Conservation (phyloP, 1,140 invertebrate species). For the Scaptodrosophila lebanonensis region DNA sequence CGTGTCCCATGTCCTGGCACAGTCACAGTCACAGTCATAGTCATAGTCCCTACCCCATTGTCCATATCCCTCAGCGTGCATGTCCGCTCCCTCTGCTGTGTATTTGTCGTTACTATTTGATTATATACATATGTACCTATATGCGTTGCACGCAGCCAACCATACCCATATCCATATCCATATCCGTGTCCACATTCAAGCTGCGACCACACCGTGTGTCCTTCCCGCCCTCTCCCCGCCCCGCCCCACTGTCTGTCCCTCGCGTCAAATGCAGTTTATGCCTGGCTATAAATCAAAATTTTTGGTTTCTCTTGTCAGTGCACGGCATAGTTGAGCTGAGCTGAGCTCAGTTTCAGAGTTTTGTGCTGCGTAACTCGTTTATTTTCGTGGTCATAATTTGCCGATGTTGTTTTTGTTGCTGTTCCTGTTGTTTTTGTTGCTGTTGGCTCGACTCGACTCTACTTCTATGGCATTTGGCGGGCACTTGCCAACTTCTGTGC, state of each 20-base stretch:
- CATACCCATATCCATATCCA: too few relatives aligned
- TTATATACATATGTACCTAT: conserved; percentile 60
- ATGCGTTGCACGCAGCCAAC: conserved; percentile 55
- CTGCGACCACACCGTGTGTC: too few relatives aligned
- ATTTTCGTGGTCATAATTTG: conserved; percentile 73
- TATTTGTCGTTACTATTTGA: conserved; percentile 70
- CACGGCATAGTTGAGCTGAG: conserved; percentile 47
- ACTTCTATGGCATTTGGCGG: too few relatives aligned
- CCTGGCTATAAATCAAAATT: conserved; percentile 70
- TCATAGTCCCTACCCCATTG: too few relatives aligned
- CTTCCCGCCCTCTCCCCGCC: too few relatives aligned
- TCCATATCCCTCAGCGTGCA: conserved; percentile 57
- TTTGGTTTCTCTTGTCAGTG: conserved; percentile 70
- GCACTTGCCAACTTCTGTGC: too few relatives aligned
- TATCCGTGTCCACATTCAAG: too few relatives aligned
- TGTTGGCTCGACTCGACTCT: too few relatives aligned
- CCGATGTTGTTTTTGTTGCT: conserved; percentile 32
- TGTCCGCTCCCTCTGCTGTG: conserved; percentile 33
- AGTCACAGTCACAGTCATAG: too few relatives aligned
- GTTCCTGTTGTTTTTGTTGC: conserved; percentile 2
- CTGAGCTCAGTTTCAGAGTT: conserved; percentile 24
- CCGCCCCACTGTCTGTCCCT: too few relatives aligned
- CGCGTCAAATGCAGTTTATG: conserved; percentile 74
- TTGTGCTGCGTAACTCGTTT: conserved; percentile 72
- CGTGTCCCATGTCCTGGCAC: conserved; percentile 21